Percentiles rank a stretch among this genome's conserved stretches.
Evolutionary conservation across 2,797 vertebrate species (phyloP).

Genomic region (Onychomys torridus): DNA sequence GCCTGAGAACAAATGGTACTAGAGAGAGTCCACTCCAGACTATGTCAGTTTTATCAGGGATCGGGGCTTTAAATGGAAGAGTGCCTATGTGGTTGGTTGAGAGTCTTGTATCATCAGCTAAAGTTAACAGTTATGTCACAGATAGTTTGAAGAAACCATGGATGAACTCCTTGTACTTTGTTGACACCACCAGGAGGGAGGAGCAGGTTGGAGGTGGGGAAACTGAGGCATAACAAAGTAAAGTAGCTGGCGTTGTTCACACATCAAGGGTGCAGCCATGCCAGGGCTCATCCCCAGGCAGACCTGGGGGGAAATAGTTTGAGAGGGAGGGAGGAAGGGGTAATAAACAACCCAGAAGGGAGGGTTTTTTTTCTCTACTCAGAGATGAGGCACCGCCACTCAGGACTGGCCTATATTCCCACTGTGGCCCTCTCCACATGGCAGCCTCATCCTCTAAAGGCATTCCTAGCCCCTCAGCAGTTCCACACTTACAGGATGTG

Average conservation of each 20-base stretch:
- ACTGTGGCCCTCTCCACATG: fast-evolving
- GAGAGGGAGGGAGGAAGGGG: not conserved
- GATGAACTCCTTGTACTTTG: not conserved
- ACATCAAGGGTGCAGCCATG: not conserved
- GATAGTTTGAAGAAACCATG: not conserved
- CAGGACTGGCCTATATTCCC: not conserved
- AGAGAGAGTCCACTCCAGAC: not conserved
- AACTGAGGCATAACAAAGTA: not conserved
- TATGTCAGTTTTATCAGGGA: not conserved
- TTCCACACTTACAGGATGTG: not conserved
- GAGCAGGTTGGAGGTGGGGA: not conserved
- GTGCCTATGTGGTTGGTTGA: not conserved
- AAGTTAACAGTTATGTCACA: not conserved
- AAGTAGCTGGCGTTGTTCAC: not conserved
- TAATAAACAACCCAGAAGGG: fast-evolving
- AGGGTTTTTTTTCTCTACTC: not conserved
- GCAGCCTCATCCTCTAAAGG: not conserved
- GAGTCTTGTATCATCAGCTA: not conserved
- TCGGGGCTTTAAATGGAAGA: not conserved
- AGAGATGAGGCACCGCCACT: not conserved
- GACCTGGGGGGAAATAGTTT: not conserved
- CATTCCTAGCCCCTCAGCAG: not conserved
- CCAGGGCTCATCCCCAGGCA: not conserved
- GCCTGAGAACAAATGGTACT: not conserved
- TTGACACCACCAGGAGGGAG: fast-evolving